Evolutionary conservation across 2,113 vertebrate species (phyloP).

Genomic region (Microcebus tavaratra): DNA sequence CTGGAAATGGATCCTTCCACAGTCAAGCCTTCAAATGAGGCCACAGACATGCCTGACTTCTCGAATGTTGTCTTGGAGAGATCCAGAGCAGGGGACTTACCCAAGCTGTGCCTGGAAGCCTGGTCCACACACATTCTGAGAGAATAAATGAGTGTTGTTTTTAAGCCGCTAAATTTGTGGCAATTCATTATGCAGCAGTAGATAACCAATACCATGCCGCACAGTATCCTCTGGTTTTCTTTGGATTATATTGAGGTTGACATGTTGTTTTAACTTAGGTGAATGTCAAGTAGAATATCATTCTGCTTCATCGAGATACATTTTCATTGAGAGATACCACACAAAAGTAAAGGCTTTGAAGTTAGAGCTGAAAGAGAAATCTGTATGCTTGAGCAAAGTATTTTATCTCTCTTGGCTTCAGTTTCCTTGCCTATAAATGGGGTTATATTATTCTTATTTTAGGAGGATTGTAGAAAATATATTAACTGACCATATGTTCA

Average conservation of each 20-base stretch:
- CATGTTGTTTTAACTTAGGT: neutral
- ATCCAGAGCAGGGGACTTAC: neutral
- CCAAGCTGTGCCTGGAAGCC: neutral
- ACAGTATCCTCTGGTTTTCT: neutral
- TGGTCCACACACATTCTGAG: neutral
- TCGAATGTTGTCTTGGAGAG: neutral
- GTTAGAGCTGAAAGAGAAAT: neutral
- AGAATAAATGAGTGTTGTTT: neutral
- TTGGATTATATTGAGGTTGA: neutral
- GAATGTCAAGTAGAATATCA: neutral
- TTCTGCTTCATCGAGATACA: neutral
- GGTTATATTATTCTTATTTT: neutral
- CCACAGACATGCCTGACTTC: too few species aligned
- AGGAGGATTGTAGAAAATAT: neutral
- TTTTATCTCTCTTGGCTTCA: neutral
- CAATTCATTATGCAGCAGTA: neutral
- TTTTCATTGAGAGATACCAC: neutral
- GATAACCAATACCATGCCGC: neutral
- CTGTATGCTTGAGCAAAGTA: neutral
- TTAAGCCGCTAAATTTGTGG: neutral
- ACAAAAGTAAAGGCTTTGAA: neutral
- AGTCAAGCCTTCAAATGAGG: neutral
- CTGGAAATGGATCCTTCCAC: neutral
- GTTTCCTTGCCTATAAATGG: neutral
- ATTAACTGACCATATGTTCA: neutral